Base-by-base conservation (phyloP, 1,140 invertebrate genomes). In the Oedothorax gibbosus region DNA sequence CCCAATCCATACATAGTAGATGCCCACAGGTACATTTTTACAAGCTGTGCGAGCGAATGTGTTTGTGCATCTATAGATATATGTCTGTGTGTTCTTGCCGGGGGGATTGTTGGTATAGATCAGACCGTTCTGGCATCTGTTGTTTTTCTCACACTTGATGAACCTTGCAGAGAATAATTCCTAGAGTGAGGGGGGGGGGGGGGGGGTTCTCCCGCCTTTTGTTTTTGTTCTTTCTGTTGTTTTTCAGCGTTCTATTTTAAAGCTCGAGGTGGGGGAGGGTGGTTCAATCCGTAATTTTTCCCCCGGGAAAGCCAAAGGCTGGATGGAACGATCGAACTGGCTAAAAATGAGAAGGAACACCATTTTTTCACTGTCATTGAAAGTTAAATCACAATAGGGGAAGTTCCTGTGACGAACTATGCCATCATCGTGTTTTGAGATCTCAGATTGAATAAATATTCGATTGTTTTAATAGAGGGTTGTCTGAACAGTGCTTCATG, bases 141-240 rank as follows among this genome's bases (percentile, higher is more conserved):
- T 54, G 15, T 79, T 64, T 66, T 79, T 82, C 80, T 21, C 80
- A 82, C 51, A 35, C 68, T 72, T 82, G 80, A 82, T 82, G 80
- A 82, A 60, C 80, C 66, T 71, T 81, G 68, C 66, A 82, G 80
- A 79, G 65, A 76, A 50, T 53, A 51, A 71, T 12, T 14, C 12
- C 12, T 35, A 9, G 76, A 78, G 73, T 82, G 73, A 82, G 72
- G 72, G 72, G 56, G 56, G 65, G 54, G 56, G 57, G 14, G 57
- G 62, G 35, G 51, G 14, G 54, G 35, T 66, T 15, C 53, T 56
- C 51, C 56, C 14, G 14, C 66, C 78, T 71, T 12, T 53, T 54
- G 65, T 66, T 65, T 79, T 64, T 56, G 21, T 35, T 53, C 21
- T 20, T 35, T 65, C 64, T 66, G 56, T 69, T 80, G 78, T 80